These are phyloP conservation scores for Lepisosteus oculatus DNA, from an alignment of 2,113 vertebrate species.

Conservation along the genomic window DNA sequence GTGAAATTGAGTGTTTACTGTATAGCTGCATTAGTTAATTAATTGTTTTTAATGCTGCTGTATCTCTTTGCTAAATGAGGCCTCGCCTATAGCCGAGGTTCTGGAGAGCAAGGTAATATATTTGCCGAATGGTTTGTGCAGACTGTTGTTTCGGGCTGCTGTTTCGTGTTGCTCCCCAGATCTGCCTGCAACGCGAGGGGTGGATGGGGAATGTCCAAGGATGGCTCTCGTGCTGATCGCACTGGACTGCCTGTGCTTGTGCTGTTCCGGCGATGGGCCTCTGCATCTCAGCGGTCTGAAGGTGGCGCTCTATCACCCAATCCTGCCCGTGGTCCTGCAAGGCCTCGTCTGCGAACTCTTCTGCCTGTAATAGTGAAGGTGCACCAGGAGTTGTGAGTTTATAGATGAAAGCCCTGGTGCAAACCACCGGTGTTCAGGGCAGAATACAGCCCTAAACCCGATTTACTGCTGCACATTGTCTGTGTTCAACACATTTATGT, in stretches of 20 bases:
- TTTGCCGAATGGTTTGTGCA: too few species aligned
- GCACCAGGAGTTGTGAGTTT: conserved; percentile 32
- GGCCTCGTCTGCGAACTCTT: conserved; percentile 48
- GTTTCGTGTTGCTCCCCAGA: too few species aligned
- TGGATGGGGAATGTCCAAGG: conserved; percentile 13
- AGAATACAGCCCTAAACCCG: too few species aligned
- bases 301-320: conserved; percentile 22
- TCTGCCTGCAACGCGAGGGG: not conserved
- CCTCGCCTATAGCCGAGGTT: too few species aligned
- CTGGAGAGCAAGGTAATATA: too few species aligned
- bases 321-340: conserved; percentile 23
- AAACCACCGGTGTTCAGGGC: not conserved
- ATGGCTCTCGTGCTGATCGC: conserved; percentile 29
- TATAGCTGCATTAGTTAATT: too few species aligned
- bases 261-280: conserved; percentile 38
- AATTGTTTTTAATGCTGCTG: too few species aligned
- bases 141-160: too few species aligned
- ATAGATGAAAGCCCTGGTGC: conserved; percentile 37
- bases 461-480: too few species aligned
- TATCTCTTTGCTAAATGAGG: too few species aligned
- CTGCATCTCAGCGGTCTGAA: conserved; percentile 9
- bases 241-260: conserved; percentile 38
- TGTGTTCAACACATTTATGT: too few species aligned
- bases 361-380: conserved; percentile 50
- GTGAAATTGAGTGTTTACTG: too few species aligned